Evolutionary conservation across 2,888 invertebrate species (phyloP), one percentile per base, ranked within the genome.

Genomic region (Epinotia brunnichana): DNA sequence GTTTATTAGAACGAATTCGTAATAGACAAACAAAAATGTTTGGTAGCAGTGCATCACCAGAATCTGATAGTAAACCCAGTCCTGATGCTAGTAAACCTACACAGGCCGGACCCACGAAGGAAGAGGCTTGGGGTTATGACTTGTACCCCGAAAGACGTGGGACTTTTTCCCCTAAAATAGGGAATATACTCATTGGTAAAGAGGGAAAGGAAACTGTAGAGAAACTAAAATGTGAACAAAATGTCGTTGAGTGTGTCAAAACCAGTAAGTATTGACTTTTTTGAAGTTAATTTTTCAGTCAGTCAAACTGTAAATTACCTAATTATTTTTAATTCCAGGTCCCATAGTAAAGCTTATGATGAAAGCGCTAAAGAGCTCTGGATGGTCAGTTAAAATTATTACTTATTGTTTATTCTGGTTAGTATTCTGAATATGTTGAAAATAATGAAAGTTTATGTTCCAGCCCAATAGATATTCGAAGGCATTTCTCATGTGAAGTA

Each of bases 401-500:
- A 21, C 13, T 61, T 5, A 21, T 5, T 10, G 53, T 54, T 1
- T 51, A 3, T 67, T 21, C 62, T 29, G 15, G 39, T 44, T 63
- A 53, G 17, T 53, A 61, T 35, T 66, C 13, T 9, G 35, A 24
- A 56, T 56, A 24, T 24, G 11, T 56, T 15, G 44, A 13, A 35
- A 11, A 64, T 29, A 54, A 11, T 48, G 48, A 24, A 21, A 13
- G 15, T 19, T 66, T 77, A 29, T 78, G 76, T 95, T 95, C 54
- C 88, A 97, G 97, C 88, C 95, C 96, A 41, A 90, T 99, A 72
- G 97, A 98, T 84, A 94, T 98, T 35, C 91, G 97, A 56, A 94
- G 99, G 73, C 98, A 99, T 84, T 96, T 99, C 77, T 96, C 97
- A 0, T 99, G 99, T 92, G 99, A 99, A 94, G 95, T 96, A 21